A percentile compares a stretch with the other conserved stretches of the same genome.
Conservation (phyloP, 37 sponge, comb jelly and placozoan species). For the Haliclona indistincta region DNA sequence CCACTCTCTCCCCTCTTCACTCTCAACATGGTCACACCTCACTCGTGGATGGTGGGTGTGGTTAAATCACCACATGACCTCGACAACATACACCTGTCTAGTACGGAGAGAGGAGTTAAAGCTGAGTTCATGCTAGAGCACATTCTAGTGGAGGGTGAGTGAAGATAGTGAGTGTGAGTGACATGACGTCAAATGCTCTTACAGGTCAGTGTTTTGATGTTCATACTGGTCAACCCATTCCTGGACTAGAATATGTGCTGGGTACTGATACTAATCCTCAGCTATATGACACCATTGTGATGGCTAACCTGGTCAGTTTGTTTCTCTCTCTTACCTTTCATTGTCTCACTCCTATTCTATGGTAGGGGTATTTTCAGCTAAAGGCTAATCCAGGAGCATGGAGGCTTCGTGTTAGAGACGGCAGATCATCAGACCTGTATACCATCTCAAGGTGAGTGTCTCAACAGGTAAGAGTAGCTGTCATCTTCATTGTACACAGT, state of each 20-base stretch:
- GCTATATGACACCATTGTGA: slow-evolving; percentile 89
- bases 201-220: slow-evolving; percentile 81
- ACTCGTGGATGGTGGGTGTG: slow-evolving; percentile 90
- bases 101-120: slow-evolving; percentile 66
- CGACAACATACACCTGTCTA: slow-evolving; percentile 88
- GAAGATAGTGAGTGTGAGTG: background rate
- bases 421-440: slow-evolving; percentile 80
- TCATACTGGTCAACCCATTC: slow-evolving; percentile 63
- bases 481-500: background rate
- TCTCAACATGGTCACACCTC: slow-evolving; percentile 75
- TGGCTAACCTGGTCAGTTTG: slow-evolving; percentile 87
- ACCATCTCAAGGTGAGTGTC: slow-evolving; percentile 51
- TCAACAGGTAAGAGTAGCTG: background rate
- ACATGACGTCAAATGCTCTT: background rate
- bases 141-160: slow-evolving; percentile 91
- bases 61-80: slow-evolving; percentile 80
- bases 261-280: slow-evolving; percentile 65
- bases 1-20: slow-evolving; percentile 84
- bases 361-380: slow-evolving; percentile 94
- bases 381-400: slow-evolving; percentile 91
- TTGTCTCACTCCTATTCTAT: background rate
- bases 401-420: slow-evolving; percentile 78
- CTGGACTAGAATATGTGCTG: slow-evolving; percentile 85
- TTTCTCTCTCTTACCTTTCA: too few species aligned
- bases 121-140: slow-evolving; percentile 81